phyloP scores from a whole-genome alignment of 1,140 invertebrate genomes.

The Bombus soroeensis region DNA sequence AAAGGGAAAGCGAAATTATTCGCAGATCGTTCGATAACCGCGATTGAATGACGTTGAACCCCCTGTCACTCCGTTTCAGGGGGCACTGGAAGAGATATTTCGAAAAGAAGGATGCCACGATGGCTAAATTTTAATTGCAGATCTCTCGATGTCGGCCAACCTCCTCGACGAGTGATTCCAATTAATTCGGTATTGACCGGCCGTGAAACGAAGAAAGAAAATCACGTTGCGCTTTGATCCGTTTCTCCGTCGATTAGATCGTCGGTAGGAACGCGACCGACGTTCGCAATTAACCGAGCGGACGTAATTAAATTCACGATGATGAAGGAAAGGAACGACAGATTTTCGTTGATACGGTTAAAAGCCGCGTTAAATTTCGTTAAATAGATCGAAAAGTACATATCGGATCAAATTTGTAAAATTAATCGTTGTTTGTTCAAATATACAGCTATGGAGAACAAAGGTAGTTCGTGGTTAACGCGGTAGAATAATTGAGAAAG shows the following conservation, averaged over 20 bases:
- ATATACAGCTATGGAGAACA: neutral
- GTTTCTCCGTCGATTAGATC: conserved; percentile 30
- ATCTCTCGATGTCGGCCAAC: conserved; percentile 33
- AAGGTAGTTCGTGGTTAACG: neutral
- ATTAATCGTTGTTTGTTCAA: neutral
- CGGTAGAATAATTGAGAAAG: neutral
- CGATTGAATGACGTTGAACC: neutral
- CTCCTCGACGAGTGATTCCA: conserved; percentile 33
- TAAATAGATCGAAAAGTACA: neutral
- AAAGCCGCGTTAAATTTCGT: neutral
- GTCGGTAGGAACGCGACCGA: conserved; percentile 9
- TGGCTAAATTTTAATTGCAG: conserved; percentile 45
- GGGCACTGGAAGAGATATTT: neutral
- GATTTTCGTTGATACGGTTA: neutral
- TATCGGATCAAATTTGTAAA: neutral
- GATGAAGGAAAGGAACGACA: neutral
- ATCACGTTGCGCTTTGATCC: conserved; percentile 35
- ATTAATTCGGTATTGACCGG: conserved; percentile 39
- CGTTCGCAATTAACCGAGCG: conserved; percentile 18
- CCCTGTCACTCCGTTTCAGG: no score
- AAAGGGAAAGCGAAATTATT: conserved; percentile 13
- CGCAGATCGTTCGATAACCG: neutral
- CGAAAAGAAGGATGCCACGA: conserved; percentile 17
- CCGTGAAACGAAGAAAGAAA: conserved; percentile 2
- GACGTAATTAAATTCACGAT: conserved; percentile 35